Conservation (phyloP, 2,888 invertebrate species). For the Ectobius pallidus region DNA sequence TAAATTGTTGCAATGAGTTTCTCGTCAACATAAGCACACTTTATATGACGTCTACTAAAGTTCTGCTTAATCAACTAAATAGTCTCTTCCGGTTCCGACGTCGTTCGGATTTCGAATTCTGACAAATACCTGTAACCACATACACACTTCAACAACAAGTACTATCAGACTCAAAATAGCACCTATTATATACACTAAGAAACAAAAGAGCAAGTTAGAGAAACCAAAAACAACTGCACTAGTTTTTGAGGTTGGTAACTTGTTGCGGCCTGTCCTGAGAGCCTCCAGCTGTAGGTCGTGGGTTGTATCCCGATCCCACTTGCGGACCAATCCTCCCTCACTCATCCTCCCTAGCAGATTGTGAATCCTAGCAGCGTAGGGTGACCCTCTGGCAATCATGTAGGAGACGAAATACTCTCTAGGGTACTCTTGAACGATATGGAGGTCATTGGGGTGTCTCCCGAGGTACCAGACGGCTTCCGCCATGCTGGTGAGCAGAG, state of each 20-base stretch:
- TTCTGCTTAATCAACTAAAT: too few relatives aligned
- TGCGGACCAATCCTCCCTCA: background rate
- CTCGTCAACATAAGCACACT: too few relatives aligned
- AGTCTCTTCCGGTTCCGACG: too few relatives aligned
- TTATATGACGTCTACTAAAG: too few relatives aligned
- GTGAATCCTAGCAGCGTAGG: background rate
- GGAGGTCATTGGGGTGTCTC: background rate
- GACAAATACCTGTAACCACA: too few relatives aligned
- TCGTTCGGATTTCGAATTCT: too few relatives aligned
- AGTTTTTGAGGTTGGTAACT: too few relatives aligned
- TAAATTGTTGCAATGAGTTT: too few relatives aligned
- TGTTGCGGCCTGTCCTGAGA: background rate
- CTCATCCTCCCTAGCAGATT: background rate
- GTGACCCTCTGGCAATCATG: background rate
- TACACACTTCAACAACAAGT: background rate
- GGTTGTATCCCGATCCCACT: background rate
- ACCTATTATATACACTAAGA: background rate
- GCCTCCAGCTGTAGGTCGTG: background rate
- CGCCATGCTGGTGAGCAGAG: background rate
- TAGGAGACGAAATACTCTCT: conserved; percentile 6
- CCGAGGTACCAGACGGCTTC: background rate
- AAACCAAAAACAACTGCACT: background rate
- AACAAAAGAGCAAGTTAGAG: background rate
- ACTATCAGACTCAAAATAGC: background rate
- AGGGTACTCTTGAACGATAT: background rate